A percentile compares a stretch with the other conserved stretches of the same genome.
Conservation (phyloP, 2,888 invertebrate genomes). For the Ochropacha duplaris region DNA sequence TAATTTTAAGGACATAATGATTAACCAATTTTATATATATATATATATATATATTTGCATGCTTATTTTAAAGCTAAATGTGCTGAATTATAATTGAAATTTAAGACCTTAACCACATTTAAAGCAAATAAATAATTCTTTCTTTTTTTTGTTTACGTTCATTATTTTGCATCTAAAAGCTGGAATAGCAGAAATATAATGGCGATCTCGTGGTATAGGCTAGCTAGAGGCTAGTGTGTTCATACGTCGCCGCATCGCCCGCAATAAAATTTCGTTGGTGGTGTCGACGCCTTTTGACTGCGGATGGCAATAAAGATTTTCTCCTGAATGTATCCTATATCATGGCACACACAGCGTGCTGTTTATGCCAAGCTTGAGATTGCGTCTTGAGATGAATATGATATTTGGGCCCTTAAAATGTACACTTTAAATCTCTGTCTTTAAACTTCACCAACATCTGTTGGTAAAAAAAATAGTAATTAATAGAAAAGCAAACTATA, state of each 20-base stretch:
- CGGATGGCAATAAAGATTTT: constrained; percentile 24
- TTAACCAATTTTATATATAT: too few species aligned
- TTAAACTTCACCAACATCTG: not conserved
- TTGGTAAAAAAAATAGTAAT: too few species aligned
- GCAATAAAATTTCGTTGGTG: constrained; percentile 22
- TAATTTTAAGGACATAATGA: too few species aligned
- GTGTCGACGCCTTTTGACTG: constrained; percentile 9
- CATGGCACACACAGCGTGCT: not conserved
- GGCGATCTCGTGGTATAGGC: not conserved
- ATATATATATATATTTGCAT: too few species aligned
- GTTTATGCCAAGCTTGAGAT: not conserved
- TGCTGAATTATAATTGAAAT: too few species aligned
- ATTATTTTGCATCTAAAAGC: not conserved
- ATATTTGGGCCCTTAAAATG: not conserved
- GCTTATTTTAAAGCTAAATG: too few species aligned
- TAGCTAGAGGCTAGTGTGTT: constrained; percentile 7
- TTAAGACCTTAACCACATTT: too few species aligned
- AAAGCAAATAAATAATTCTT: too few species aligned
- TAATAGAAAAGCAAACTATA: too few species aligned
- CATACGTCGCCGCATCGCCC: constrained; percentile 10
- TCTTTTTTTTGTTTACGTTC: not conserved
- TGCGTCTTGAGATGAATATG: not conserved
- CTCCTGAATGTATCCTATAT: constrained; percentile 6
- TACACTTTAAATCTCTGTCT: not conserved
- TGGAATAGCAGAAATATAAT: not conserved